phyloP scores from a whole-genome alignment of 64 coral and sea anemone genomes.

The Porites australiensis region DNA sequence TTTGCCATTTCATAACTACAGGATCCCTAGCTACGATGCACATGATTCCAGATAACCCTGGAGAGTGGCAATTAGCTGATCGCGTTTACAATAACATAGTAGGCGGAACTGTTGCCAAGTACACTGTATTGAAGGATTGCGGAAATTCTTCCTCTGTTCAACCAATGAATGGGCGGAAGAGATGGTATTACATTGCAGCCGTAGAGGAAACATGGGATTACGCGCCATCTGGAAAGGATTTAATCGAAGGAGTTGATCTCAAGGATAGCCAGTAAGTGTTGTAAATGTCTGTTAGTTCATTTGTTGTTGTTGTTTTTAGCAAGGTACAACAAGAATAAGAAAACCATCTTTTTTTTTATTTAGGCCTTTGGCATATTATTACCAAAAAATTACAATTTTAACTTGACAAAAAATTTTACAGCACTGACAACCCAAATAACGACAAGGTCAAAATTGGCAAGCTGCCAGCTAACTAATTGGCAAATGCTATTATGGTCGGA shows the following conservation, averaged over 20 bases:
- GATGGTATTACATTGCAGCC: conserved; percentile 74
- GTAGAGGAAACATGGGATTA: conserved; percentile 79
- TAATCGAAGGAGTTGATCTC: conserved; percentile 47
- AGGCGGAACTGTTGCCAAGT: conserved; percentile 91
- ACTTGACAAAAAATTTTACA: too few species aligned
- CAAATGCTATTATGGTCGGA: too few species aligned
- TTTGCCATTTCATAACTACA: neutral
- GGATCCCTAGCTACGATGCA: conserved; percentile 67
- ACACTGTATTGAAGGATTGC: conserved; percentile 43
- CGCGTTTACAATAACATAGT: conserved; percentile 71
- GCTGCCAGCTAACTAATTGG: too few species aligned
- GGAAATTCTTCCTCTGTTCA: neutral
- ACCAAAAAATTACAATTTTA: too few species aligned
- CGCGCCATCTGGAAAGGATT: conserved; percentile 68
- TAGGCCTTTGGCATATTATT: too few species aligned
- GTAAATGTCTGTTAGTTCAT: too few species aligned
- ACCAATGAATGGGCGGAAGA: conserved; percentile 52
- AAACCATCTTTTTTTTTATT: too few species aligned
- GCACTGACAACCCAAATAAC: too few species aligned
- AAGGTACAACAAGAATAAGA: too few species aligned
- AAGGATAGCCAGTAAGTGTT: conserved; percentile 65
- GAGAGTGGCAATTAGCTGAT: conserved; percentile 84
- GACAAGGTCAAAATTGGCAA: too few species aligned
- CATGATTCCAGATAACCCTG: conserved; percentile 82
- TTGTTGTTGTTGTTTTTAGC: too few species aligned